A percentile compares a stretch with the other conserved stretches of the same genome.
Conservation (phyloP, 2,888 invertebrate species). For the Gonocerus acuteangulatus region DNA sequence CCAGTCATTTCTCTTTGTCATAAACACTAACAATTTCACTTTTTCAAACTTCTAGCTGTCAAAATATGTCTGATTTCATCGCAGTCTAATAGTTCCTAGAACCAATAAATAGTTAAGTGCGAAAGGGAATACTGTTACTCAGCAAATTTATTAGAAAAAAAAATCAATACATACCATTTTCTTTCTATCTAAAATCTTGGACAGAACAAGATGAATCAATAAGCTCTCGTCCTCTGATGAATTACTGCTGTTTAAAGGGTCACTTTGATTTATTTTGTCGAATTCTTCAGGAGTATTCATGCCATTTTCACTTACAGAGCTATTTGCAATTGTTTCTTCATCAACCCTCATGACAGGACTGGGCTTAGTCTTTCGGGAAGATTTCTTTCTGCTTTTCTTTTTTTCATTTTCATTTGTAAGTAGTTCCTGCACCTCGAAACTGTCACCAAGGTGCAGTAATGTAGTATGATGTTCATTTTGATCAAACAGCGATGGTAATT, state of each 20-base stretch:
- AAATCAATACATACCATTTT: constrained; percentile 9
- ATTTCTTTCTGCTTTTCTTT: constrained; percentile 7
- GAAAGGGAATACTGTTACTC: no score
- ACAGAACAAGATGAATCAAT: constrained; percentile 7
- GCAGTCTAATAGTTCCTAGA: constrained; percentile 23
- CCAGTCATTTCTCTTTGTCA: no score
- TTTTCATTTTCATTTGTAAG: background rate
- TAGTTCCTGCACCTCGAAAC: background rate
- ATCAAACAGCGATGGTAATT: no score
- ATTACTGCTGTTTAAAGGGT: constrained; percentile 3
- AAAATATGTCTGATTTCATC: constrained; percentile 3
- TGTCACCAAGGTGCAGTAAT: background rate
- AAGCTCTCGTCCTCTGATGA: constrained; percentile 9
- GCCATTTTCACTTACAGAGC: constrained; percentile 4
- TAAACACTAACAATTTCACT: no score
- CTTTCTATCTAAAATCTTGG: constrained; percentile 14
- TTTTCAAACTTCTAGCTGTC: background rate
- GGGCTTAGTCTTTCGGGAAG: constrained; percentile 10
- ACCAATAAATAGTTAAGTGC: background rate
- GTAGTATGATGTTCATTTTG: no score
- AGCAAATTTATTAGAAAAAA: background rate
- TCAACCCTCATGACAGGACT: constrained; percentile 20
- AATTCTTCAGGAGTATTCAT: constrained; percentile 14
- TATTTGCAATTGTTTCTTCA: constrained; percentile 14
- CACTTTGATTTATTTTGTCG: background rate